Evolutionary conservation across 2,888 invertebrate species (phyloP), one percentile per base, ranked within the genome.

Genomic region (Tricholauxania praeusta): DNA sequence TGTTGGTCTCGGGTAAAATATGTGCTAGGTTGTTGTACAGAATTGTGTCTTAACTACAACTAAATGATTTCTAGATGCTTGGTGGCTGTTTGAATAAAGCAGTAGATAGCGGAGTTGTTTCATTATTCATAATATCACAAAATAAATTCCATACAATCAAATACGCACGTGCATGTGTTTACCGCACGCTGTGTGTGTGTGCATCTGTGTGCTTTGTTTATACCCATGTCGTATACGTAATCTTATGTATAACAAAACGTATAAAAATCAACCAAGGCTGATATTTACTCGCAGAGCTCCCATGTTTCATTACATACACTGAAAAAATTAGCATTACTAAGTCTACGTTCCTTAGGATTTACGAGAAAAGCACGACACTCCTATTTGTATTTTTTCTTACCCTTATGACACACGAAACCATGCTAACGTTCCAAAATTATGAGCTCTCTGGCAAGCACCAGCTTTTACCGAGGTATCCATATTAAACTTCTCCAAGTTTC

Each of bases 221-320:
- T 62, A 62, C 70, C 52, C 75, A 67, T 66, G 72, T 72, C 83
- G 83, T 82, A 82, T 82, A 82, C 82, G 83, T 83, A 82, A 83
- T 70, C 63, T 52, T 53, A n/a, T 51, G n/a, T 64, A 48, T 70
- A 62, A 52, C 32, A 47, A 53, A 53, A 52, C 48, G 53, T 62
- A 70, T 70, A 32, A 70, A 62, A 70, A 62, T 51, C 15, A 53
- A 70, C 62, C 62, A 48, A 70, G 62, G 53, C 62, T 60, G 70
- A 15, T 62, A 47, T 62, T 53, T 63, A 62, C 62, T 52, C 39
- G 51, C 62, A 62, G 47, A 60, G 32, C 52, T 52, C 62, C 19
- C 53, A 70, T 59, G 59, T 14, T 59, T 17, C 59, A 59, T 59
- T 59, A 59, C 28, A 60, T 49, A 62, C 62, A 70, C 70, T 51